These are phyloP conservation scores for Lanius ludovicianus DNA, from an alignment of 2,113 vertebrate species.

Conservation along the genomic window DNA sequence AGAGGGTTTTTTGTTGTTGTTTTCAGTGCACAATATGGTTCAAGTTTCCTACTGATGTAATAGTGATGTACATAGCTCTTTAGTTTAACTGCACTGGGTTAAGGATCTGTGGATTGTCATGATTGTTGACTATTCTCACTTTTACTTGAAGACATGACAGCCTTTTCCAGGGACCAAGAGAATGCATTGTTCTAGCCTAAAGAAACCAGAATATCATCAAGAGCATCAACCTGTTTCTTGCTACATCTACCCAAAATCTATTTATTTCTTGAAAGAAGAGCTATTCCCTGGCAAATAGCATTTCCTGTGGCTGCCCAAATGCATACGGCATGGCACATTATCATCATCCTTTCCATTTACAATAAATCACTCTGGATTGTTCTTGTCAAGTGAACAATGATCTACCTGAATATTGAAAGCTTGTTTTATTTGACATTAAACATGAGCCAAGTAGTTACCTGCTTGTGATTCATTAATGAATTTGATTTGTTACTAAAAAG, in stretches of 20 bases:
- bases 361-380: background rate
- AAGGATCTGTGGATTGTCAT: background rate
- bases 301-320: background rate
- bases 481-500: background rate
- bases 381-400: background rate
- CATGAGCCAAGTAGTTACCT: background rate
- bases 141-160: background rate
- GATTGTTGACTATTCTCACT: background rate
- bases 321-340: background rate
- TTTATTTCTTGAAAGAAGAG: background rate
- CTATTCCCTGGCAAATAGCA: background rate
- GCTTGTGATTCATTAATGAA: background rate
- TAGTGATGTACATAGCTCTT: background rate
- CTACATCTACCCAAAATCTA: background rate
- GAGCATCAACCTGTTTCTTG: background rate
- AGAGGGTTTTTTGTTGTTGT: background rate
- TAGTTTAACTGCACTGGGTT: background rate
- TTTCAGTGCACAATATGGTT: background rate
- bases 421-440: background rate
- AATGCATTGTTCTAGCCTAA: background rate
- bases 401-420: background rate
- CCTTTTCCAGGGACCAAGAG: background rate
- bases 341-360: background rate
- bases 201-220: background rate
- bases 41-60: background rate